Base-by-base conservation (phyloP, 2,113 vertebrate genomes). In the Xenopus borealis region DNA sequence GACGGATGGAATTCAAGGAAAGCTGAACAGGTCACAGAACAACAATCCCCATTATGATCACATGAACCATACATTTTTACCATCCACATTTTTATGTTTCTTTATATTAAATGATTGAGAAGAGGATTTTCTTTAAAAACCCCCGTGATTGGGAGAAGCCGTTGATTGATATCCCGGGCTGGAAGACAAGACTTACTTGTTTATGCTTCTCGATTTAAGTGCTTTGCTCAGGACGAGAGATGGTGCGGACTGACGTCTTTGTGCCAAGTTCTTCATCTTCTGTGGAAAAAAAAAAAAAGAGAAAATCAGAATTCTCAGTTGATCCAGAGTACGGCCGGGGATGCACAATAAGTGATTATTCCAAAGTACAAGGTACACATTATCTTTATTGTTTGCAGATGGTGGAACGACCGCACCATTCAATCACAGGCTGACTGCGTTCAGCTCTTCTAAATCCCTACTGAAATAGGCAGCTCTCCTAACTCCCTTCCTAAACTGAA, bases 211-310 rank as follows among this genome's bases (percentile, higher is more conserved):
- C 1, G 94, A 89, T 71, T 94, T 95, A 64, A 98, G 92, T 9
- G 95, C 94, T 93, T 95, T 98, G 84, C 94, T 95, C 83, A 96
- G 89, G 82, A 96, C 93, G 75, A 98, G 85, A 16, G 95, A 97
- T 0, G 96, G 95, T 67, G 95, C 95, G 0, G 95, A 98, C 85
- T 94, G 94, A 27, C 95, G 91, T 80, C 96, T 94, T 80, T 96
- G 95, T 58, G 94, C 92, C 84, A 95, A 81, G 58, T 91, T 94
- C 91, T 97, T 97, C 94, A 96, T 94, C 87, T 95, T 96, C 94
- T 96, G 81, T 70, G 81, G 75, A 63, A 52, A 85, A 53, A 61
- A 61, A 27, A 27, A 27, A n/a, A n/a, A n/a, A n/a, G n/a, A 27
- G 23, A 27, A 27, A 75, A 33, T 12, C 11, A 16, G 14, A 50